These are phyloP conservation scores for Eclectus roratus DNA, from an alignment of 2,113 vertebrate genomes.

Conservation along the genomic window DNA sequence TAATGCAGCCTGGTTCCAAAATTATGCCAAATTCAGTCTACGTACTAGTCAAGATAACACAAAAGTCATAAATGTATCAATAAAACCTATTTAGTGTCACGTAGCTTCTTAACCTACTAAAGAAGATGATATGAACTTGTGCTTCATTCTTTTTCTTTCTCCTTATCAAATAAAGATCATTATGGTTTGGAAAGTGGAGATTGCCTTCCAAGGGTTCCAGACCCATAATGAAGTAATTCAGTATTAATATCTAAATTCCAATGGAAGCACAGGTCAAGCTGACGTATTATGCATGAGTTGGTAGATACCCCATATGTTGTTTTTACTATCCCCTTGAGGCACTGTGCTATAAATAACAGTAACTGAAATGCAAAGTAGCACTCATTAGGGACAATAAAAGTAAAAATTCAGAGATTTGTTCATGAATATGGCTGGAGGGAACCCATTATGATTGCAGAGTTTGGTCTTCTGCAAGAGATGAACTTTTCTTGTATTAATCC, in stretches of 20 bases:
- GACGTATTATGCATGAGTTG: conserved; percentile 16
- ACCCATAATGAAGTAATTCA: background rate
- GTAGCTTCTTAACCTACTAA: background rate
- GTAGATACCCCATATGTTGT: conserved; percentile 37
- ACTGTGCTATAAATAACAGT: conserved; percentile 41
- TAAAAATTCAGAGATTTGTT: background rate
- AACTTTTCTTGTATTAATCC: background rate
- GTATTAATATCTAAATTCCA: conserved; percentile 5
- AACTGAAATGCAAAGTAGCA: conserved; percentile 2
- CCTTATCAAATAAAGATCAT: background rate
- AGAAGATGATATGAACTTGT: background rate
- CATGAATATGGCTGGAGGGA: background rate
- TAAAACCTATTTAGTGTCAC: background rate
- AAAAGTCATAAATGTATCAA: background rate
- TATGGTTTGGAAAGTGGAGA: background rate
- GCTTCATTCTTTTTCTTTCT: background rate
- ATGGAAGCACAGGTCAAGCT: background rate
- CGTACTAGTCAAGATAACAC: accelerated
- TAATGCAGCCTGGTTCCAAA: background rate
- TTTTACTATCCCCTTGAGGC: conserved; percentile 17
- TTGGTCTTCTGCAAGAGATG: background rate
- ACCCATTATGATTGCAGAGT: background rate
- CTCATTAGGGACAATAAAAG: conserved; percentile 4
- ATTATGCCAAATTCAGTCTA: background rate
- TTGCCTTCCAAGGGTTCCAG: background rate